Evolutionary conservation across 2,113 vertebrate species (phyloP), one percentile per base, ranked within the genome.

Genomic region (Ranitomeya imitator): DNA sequence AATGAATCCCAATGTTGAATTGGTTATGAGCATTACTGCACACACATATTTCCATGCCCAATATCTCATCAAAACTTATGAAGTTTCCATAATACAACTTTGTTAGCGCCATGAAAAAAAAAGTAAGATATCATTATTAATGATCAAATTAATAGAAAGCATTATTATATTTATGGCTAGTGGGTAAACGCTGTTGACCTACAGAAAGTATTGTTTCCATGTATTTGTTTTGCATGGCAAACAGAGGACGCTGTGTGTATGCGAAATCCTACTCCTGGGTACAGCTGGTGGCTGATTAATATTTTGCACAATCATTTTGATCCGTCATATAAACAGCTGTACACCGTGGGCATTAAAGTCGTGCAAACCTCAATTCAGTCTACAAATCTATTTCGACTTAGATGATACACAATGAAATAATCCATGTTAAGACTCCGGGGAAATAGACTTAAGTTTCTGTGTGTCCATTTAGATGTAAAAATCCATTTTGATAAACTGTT

Each of bases 301-400:
- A 81, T 81, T 59, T 81, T 61, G 57, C 79, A 81, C 79, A 81
- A 81, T 61, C 55, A 61, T 81, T 60, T 81, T 81, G 79, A 81
- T 81, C 79, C 23, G 15, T 81, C 79, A 60, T 60, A 61, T 61
- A 81, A 81, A 60, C 79, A 81, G 79, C 79, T 81, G 79, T 59
- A 81, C 55, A 60, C 79, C 57, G 57, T 61, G 26, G 55, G 79
- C 79, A 81, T 81, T 61, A 76, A 76, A 81, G 57, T 81, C 57
- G 7, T 80, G 79, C 79, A 81, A 60, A 37, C 79, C 79, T 81
- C 77, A 79, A 79, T 79, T 18, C 55, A 19, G 79, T 60, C 63
- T 83, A 14, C 81, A 85, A 69, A 85, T 85, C 83, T 57, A 71
- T 26, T 71, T 73, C 10, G 63, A 71, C 51, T 55, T 26, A 71